Percentiles rank a stretch among this genome's conserved stretches.
Conservation (phyloP, 2,113 vertebrate species). For the Suricata suricatta region DNA sequence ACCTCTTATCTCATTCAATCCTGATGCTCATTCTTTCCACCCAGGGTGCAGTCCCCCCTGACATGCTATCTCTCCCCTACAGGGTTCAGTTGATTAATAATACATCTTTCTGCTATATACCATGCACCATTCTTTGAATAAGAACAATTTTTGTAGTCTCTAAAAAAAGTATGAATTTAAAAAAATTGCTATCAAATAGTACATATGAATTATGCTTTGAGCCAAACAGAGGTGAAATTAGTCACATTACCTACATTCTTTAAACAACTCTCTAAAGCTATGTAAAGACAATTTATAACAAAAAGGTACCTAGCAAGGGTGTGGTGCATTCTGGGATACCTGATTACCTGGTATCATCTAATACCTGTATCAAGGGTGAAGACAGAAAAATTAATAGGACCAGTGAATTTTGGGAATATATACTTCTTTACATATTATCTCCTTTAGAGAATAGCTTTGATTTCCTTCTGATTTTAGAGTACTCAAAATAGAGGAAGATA, state of each 20-base stretch:
- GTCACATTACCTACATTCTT: not conserved
- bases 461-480: not conserved
- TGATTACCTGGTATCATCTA: not conserved
- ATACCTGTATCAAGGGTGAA: not conserved
- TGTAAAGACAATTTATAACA: not conserved
- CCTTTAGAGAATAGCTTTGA: not conserved
- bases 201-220: not conserved
- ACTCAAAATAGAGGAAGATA: not conserved
- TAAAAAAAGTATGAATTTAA: not conserved
- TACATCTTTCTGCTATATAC: not conserved
- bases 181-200: not conserved
- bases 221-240: not conserved
- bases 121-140: not conserved
- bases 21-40: not conserved
- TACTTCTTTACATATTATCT: not conserved
- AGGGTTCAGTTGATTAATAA: not conserved
- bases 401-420: too few species aligned
- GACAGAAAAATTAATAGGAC: not conserved
- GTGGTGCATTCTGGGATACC: not conserved
- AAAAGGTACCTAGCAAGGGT: not conserved
- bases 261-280: not conserved
- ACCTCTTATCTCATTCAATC: not conserved
- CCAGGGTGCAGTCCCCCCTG: not conserved
- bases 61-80: not conserved
- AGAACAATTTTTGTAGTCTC: not conserved